Evolutionary conservation across 2,888 invertebrate species (phyloP), one percentile per base, ranked within the genome.

Genomic region (Hoplodrina ambigua): DNA sequence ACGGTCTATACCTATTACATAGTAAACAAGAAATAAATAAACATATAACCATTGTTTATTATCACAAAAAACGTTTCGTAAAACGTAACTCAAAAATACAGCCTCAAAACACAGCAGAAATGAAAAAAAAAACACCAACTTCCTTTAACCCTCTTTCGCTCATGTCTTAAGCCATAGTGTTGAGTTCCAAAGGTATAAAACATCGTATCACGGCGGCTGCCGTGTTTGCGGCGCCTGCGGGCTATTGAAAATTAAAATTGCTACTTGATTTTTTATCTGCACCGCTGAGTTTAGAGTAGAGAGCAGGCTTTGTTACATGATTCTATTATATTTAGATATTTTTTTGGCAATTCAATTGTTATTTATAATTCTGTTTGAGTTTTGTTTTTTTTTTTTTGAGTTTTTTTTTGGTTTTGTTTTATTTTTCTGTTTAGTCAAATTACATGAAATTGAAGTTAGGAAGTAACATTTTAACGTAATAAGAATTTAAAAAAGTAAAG

Each of bases 241-340:
- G 93, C 93, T 90, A 94, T 93, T 90, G 91, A 90, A 94, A 94
- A 95, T 95, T 95, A 94, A 94, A 94, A 94, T 92, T 90, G 90
- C 90, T 89, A 87, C 89, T 88, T 88, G 86, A 80, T 84, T 90
- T 90, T 92, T 93, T 93, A 90, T 92, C 88, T 89, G 88, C 88
- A 85, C 89, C 89, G 84, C 88, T 88, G 87, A 87, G 85, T 87
- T 89, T 87, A 88, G 85, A 80, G 82, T 86, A 89, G 85, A 81
- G 82, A 66, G 46, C 46, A 46, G 17, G 85, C 87, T 89, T 91
- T 93, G 90, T 90, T 84, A 81, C n/a, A 67, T 71, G 64, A 66
- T 79, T 81, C 72, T 75, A 69, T 79, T 82, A 55, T 54, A 30
- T 85, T 85, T 76, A 69, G 49, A 75, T n/a, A n/a, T 69, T 20